phyloP scores from a whole-genome alignment of 2,888 invertebrate genomes.

The Boloria selene region DNA sequence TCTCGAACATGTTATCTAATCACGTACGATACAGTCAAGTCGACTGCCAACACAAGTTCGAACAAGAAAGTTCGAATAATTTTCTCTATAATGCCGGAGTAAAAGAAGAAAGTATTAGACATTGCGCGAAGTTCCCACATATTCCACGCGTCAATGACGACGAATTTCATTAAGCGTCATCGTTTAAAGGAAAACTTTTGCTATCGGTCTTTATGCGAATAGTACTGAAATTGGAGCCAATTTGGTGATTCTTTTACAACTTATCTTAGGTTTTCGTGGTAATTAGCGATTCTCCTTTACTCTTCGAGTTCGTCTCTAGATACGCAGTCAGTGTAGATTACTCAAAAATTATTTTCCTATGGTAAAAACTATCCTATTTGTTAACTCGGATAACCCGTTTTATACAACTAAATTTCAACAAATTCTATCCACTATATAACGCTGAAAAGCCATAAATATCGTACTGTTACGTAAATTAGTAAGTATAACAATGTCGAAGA shows the following conservation, averaged over 20 bases:
- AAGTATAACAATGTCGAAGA: too few relatives aligned
- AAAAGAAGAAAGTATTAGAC: conserved; percentile 22
- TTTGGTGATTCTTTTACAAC: neutral
- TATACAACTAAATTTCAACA: too few relatives aligned
- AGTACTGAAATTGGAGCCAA: neutral
- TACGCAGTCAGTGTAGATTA: too few relatives aligned
- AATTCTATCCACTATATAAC: too few relatives aligned
- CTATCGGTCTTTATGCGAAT: conserved; percentile 3
- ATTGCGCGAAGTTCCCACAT: conserved; percentile 39
- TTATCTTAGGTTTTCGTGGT: too few relatives aligned
- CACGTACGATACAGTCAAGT: neutral
- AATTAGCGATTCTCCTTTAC: too few relatives aligned
- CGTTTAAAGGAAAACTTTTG: conserved; percentile 22
- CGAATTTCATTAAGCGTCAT: conserved; percentile 36
- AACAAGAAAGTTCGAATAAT: conserved; percentile 19
- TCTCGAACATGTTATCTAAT: neutral
- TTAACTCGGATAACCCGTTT: too few relatives aligned
- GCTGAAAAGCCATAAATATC: too few relatives aligned
- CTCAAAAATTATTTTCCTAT: too few relatives aligned
- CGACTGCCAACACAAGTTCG: conserved; percentile 11
- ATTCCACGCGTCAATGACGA: conserved; percentile 40
- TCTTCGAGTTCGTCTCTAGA: too few relatives aligned
- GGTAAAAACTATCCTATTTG: too few relatives aligned
- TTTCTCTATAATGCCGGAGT: conserved; percentile 30
- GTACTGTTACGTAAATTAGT: too few relatives aligned